Percentiles rank a stretch among this genome's conserved stretches.
These are phyloP conservation scores for Zelostemma sp. DNA, from an alignment of 1,140 invertebrate species.

Conservation along the genomic window DNA sequence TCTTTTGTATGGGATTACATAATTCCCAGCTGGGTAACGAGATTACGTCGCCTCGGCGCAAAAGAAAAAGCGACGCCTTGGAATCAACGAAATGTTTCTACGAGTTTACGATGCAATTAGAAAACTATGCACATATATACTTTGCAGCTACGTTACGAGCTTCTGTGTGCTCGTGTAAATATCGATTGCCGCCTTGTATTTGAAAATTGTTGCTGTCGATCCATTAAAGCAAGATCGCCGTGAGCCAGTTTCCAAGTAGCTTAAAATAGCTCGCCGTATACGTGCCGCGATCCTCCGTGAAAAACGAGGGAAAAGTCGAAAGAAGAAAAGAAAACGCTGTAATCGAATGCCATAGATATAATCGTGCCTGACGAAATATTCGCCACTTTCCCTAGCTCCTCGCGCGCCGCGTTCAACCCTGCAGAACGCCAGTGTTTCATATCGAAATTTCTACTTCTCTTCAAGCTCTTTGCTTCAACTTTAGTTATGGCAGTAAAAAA, in stretches of 20 bases:
- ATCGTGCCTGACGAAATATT: constrained; percentile 37
- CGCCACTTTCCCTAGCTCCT: constrained; percentile 24
- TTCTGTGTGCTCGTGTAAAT: constrained; percentile 31
- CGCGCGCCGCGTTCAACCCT: neutral
- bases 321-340: constrained; percentile 27
- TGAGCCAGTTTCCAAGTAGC: constrained; percentile 36
- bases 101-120: constrained; percentile 42
- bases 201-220: constrained; percentile 31
- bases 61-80: too few relatives aligned
- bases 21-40: too few relatives aligned
- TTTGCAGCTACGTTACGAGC: neutral
- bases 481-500: too few relatives aligned
- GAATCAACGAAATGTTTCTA: constrained; percentile 20
- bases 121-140: constrained; percentile 2
- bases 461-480: too few relatives aligned
- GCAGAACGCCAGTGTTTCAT: constrained; percentile 30
- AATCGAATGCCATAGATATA: constrained; percentile 40
- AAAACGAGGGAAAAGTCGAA: constrained; percentile 17
- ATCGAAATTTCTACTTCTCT: too few relatives aligned
- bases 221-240: constrained; percentile 31
- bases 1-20: too few relatives aligned
- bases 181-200: constrained; percentile 36
- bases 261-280: constrained; percentile 30
- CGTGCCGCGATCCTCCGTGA: constrained; percentile 22
- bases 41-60: too few relatives aligned